Evolutionary conservation across 1,140 invertebrate genomes (phyloP).

Genomic region (Heterodera carotae): DNA sequence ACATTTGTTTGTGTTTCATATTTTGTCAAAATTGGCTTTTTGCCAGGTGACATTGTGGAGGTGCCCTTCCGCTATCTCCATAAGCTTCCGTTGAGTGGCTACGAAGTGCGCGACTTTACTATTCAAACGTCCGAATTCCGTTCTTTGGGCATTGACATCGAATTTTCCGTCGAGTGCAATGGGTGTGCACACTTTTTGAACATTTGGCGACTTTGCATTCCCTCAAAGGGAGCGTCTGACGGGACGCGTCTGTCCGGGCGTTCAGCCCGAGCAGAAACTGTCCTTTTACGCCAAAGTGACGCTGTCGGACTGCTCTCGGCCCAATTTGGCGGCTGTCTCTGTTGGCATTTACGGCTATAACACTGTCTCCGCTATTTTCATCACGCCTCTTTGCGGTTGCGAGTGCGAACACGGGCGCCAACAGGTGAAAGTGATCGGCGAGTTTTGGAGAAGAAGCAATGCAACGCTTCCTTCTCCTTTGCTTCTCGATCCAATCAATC

Average conservation of each 20-base stretch:
- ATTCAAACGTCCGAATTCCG: constrained; percentile 58
- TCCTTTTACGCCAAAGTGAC: constrained; percentile 58
- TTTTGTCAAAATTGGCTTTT: too few relatives aligned
- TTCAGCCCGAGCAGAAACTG: constrained; percentile 53
- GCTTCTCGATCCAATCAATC: too few relatives aligned
- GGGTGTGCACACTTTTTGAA: constrained; percentile 32
- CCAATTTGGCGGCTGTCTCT: constrained; percentile 57
- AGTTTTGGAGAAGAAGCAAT: too few relatives aligned
- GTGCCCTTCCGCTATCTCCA: constrained; percentile 63
- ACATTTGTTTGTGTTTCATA: constrained; percentile 12
- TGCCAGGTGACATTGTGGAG: constrained; percentile 54
- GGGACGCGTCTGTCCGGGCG: constrained; percentile 48
- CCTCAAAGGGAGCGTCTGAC: constrained; percentile 43
- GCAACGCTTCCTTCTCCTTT: too few relatives aligned
- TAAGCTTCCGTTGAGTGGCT: constrained; percentile 37
- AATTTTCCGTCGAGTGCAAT: constrained; percentile 59
- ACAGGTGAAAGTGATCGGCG: constrained; percentile 5
- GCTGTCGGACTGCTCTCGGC: constrained; percentile 53
- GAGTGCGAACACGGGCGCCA: constrained; percentile 56
- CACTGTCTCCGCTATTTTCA: constrained; percentile 59
- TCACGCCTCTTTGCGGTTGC: constrained; percentile 63
- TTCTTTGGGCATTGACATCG: constrained; percentile 51
- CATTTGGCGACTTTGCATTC: not conserved
- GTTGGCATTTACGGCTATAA: constrained; percentile 63
- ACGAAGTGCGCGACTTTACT: constrained; percentile 53